phyloP scores from a whole-genome alignment of 2,888 invertebrate species.

The Drosophila multiciliata region DNA sequence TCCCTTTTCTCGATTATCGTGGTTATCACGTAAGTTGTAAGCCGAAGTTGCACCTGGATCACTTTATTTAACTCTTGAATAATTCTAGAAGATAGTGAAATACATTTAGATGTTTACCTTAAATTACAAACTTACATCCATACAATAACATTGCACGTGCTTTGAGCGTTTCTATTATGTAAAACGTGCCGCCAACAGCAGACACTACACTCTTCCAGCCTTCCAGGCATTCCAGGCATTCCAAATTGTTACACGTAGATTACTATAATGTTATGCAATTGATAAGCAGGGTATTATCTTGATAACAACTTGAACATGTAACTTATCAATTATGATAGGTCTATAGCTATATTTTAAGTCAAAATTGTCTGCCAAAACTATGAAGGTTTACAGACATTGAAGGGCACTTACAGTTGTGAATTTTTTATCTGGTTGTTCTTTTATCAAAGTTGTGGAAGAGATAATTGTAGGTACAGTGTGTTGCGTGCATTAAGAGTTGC shows the following conservation, averaged over 20 bases:
- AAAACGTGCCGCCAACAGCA: slow-evolving; percentile 48
- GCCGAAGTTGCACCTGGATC: not conserved
- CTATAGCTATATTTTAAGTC: not conserved
- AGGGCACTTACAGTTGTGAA: not conserved
- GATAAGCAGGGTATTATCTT: slow-evolving; percentile 26
- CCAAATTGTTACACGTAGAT: not conserved
- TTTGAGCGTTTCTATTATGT: slow-evolving; percentile 36
- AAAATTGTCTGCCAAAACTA: not conserved
- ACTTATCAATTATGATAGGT: slow-evolving; percentile 2
- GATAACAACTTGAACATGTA: slow-evolving; percentile 8
- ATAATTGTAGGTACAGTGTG: not conserved
- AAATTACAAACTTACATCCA: slow-evolving; percentile 1
- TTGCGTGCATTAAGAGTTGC: slow-evolving; percentile 34
- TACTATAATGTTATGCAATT: slow-evolving; percentile 9
- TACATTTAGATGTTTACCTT: slow-evolving; percentile 10
- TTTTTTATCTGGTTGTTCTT: not conserved
- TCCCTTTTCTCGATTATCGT: slow-evolving; percentile 1
- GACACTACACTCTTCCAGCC: not conserved
- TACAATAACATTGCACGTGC: slow-evolving; percentile 31
- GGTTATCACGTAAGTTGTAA: slow-evolving; percentile 32
- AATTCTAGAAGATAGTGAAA: slow-evolving; percentile 11
- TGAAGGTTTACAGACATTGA: not conserved
- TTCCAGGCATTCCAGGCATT: slow-evolving; percentile 1
- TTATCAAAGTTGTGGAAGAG: not conserved
- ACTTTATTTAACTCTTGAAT: slow-evolving; percentile 22